Evolutionary conservation across 2,888 invertebrate species (phyloP).

Genomic region (Unio delphinus): DNA sequence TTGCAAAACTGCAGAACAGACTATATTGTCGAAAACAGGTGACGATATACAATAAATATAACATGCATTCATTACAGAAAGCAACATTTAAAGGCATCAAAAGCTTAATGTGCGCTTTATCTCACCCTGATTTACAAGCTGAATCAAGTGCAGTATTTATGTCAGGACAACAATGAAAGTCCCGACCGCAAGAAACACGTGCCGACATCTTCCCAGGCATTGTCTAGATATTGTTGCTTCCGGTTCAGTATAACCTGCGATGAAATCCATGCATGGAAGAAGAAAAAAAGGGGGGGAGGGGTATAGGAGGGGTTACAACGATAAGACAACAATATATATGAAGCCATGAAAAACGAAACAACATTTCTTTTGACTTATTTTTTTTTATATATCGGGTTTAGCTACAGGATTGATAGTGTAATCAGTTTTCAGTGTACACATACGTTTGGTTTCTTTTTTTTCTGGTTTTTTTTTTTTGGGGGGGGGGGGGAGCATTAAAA

Average conservation of each 20-base stretch:
- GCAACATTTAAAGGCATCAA: not conserved
- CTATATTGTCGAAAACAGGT: too few species aligned
- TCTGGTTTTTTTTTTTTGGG: too few species aligned
- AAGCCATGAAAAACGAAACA: not conserved
- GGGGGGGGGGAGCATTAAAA: too few species aligned
- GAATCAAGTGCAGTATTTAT: slow-evolving; percentile 61
- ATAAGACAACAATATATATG: not conserved
- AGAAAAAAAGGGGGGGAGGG: not conserved
- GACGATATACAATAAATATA: too few species aligned
- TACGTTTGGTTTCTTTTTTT: too few species aligned
- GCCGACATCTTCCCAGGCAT: slow-evolving; percentile 50
- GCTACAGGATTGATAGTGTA: too few species aligned
- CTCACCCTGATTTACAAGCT: slow-evolving; percentile 64
- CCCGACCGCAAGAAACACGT: slow-evolving; percentile 67
- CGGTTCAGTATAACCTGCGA: not conserved
- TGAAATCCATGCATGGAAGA: not conserved
- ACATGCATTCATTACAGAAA: not conserved
- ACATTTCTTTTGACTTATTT: too few species aligned
- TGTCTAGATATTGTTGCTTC: slow-evolving; percentile 1
- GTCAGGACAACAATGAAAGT: slow-evolving; percentile 64
- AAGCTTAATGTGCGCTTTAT: not conserved
- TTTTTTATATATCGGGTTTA: too few species aligned
- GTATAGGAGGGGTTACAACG: not conserved
- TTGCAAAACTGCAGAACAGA: too few species aligned
- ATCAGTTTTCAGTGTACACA: too few species aligned